phyloP scores from a whole-genome alignment of 2,888 invertebrate species.

The Sminthurides aquaticus region DNA sequence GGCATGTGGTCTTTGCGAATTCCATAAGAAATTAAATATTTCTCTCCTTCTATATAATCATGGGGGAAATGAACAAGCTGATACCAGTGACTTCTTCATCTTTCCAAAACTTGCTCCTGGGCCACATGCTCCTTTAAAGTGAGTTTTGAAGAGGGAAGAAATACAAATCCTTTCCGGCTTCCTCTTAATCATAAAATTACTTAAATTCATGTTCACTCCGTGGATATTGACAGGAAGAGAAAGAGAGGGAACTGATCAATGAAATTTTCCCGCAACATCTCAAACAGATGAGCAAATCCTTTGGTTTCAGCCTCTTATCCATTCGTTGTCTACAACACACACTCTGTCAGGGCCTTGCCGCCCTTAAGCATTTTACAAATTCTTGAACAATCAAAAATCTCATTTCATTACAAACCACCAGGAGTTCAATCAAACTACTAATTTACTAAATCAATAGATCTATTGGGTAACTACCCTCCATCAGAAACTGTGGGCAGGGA shows the following conservation, averaged over 20 bases:
- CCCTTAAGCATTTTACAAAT: too few species aligned
- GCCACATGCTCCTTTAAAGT: too few species aligned
- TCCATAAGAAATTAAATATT: background rate
- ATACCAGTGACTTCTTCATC: too few species aligned
- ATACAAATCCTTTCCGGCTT: background rate
- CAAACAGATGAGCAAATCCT: too few species aligned
- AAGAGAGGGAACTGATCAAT: background rate
- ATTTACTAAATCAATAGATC: background rate
- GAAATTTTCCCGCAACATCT: background rate
- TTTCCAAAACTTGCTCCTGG: too few species aligned
- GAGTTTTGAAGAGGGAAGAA: too few species aligned
- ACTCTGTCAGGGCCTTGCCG: background rate
- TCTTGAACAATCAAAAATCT: background rate
- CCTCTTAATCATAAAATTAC: background rate
- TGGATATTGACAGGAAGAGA: too few species aligned
- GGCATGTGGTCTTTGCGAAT: background rate
- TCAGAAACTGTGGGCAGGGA: too few species aligned
- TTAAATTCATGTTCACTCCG: too few species aligned
- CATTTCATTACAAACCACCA: background rate
- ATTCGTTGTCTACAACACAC: background rate
- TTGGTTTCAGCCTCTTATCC: too few species aligned
- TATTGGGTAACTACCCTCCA: background rate
- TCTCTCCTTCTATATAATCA: too few species aligned
- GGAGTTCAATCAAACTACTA: background rate
- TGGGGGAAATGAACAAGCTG: too few species aligned